phyloP scores from a whole-genome alignment of 2,888 invertebrate species.

The Tachina lurida region DNA sequence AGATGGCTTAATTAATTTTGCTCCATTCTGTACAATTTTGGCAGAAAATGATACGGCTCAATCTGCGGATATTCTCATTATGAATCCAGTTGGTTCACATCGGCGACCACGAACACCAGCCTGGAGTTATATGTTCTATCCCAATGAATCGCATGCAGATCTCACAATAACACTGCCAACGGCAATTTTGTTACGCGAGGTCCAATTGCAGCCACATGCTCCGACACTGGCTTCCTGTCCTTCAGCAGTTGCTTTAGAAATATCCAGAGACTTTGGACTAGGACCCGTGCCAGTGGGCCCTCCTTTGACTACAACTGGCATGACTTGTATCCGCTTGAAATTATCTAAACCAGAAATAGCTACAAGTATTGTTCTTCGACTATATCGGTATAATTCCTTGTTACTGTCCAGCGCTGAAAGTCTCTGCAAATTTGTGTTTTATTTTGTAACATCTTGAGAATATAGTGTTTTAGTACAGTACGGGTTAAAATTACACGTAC shows the following conservation, averaged over 20 bases:
- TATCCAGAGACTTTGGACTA: slow-evolving; percentile 90
- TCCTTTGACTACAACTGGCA: slow-evolving; percentile 93
- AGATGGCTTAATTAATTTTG: slow-evolving; percentile 93
- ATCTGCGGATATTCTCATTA: slow-evolving; percentile 94
- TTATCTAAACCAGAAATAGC: slow-evolving; percentile 93
- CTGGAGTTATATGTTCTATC: slow-evolving; percentile 98
- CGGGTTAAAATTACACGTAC: too few relatives aligned
- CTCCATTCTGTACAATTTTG: slow-evolving; percentile 91
- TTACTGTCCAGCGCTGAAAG: neutral
- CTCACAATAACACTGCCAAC: slow-evolving; percentile 93
- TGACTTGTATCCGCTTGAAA: slow-evolving; percentile 93
- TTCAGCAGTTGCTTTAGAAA: slow-evolving; percentile 93
- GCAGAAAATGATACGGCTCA: slow-evolving; percentile 94
- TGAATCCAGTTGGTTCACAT: slow-evolving; percentile 90
- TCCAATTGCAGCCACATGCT: slow-evolving; percentile 93
- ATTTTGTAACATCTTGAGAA: too few relatives aligned
- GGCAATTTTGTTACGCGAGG: slow-evolving; percentile 93
- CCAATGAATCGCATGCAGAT: slow-evolving; percentile 94
- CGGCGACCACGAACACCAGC: slow-evolving; percentile 93
- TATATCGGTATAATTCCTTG: slow-evolving; percentile 79
- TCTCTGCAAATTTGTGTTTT: neutral
- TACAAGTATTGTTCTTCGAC: slow-evolving; percentile 88
- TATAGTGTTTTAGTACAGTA: too few relatives aligned
- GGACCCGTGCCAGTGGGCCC: slow-evolving; percentile 92
- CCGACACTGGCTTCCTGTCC: slow-evolving; percentile 94